Base-by-base conservation (phyloP, 2,888 invertebrate species). In the Apamea anceps region DNA sequence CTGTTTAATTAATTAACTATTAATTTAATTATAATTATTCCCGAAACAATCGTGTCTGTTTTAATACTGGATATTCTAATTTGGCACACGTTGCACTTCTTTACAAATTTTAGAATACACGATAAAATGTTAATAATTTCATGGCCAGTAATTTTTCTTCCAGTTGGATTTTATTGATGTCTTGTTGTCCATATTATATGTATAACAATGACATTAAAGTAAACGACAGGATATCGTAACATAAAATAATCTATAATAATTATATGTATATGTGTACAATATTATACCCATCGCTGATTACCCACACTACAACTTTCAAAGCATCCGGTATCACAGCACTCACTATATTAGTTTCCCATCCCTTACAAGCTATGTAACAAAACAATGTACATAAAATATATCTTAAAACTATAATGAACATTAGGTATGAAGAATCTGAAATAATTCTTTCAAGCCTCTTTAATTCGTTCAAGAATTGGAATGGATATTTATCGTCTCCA, bases 321-420 rank as follows among this genome's bases (percentile, higher is more conserved):
- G 90, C 94, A 93, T 94, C 91, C 94, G 90, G 91, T 96, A 96
- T 96, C 96, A 96, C 96, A 96, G 96, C 96, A 95, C 92, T 94
- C 95, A 91, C 93, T 93, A 91, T 92, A 91, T 89, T 91, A 90
- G 89, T 90, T 92, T 91, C 89, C 87, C 90, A 90, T 92, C 91
- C 91, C 94, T 95, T 95, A 96, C 71, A 84, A 93, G 93, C 92
- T 95, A 95, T 91, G 86, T 92, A 94, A 94, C 91, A 90, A 92
- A 94, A 92, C 89, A 90, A 90, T 90, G 85, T 85, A 89, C 89
- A 89, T 91, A 91, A 90, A 90, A 91, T 92, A 90, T 91, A 80
- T 86, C 92, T 93, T 93, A 94, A 86, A 93, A 93, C 91, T 93
- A 93, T 90, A 86, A 84, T 81, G 87, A 92, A 93, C 86, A 77